Conservation (phyloP, 2,113 vertebrate genomes). For the Podarcis raffonei region DNA sequence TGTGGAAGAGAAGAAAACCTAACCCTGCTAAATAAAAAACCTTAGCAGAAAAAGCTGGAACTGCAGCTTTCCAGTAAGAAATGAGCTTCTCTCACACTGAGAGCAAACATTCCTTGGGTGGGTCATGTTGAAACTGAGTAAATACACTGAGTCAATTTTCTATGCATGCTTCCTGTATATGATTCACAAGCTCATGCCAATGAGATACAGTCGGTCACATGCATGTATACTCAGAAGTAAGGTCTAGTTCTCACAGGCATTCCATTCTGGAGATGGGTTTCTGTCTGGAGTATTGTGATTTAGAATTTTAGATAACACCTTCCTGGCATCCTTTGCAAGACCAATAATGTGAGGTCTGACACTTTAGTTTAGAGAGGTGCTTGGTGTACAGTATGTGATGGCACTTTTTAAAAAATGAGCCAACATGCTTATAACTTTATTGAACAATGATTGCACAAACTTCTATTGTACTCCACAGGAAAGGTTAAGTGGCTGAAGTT, state of each 20-base stretch:
- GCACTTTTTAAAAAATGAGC: background rate
- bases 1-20: background rate
- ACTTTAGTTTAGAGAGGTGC: too few species aligned
- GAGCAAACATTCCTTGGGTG: background rate
- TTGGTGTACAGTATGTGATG: too few species aligned
- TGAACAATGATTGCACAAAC: slow-evolving; percentile 37
- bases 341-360: too few species aligned
- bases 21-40: background rate
- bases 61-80: background rate
- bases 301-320: background rate
- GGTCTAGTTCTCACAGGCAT: background rate
- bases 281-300: background rate
- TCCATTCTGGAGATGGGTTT: background rate
- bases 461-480: slow-evolving; percentile 33
- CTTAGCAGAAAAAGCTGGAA: background rate
- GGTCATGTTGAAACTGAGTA: background rate
- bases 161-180: background rate
- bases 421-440: slow-evolving; percentile 63
- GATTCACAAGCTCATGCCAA: background rate
- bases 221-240: background rate
- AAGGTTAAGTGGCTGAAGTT: slow-evolving; percentile 23
- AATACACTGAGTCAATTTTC: background rate
- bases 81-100: background rate
- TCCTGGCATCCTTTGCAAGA: too few species aligned
- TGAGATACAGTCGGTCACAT: background rate